Percentiles rank a stretch among this genome's conserved stretches.
phyloP scores from a whole-genome alignment of 92 coral and sea anemone species.

The Phenganax marumi region DNA sequence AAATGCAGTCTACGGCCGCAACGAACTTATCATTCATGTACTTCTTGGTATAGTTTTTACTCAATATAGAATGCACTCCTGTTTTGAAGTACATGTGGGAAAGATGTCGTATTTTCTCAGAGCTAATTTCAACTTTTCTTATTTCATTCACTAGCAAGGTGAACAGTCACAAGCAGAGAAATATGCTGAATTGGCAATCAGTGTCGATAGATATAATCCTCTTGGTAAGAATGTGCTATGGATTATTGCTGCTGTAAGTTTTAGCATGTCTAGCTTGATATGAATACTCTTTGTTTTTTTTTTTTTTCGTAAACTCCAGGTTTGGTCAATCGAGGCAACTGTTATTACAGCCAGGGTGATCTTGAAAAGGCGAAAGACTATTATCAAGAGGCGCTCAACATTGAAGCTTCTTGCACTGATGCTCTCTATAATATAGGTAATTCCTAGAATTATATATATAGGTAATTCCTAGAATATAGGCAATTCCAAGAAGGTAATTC shows the following conservation, averaged over 20 bases:
- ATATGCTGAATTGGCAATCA: constrained; percentile 93
- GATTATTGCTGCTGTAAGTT: no score
- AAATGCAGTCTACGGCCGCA: constrained; percentile 96
- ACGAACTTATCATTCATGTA: constrained; percentile 91
- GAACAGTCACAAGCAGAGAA: constrained; percentile 93
- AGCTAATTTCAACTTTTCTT: background rate
- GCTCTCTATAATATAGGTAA: constrained; percentile 86
- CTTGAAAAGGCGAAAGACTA: constrained; percentile 88
- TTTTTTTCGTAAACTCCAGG: constrained; percentile 49
- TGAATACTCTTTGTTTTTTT: background rate
- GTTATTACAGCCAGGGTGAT: constrained; percentile 85
- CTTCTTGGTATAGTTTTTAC: constrained; percentile 68
- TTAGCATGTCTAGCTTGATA: background rate
- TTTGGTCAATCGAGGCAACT: constrained; percentile 93
- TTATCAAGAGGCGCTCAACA: constrained; percentile 93
- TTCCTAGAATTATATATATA: background rate
- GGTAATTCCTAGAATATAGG: background rate
- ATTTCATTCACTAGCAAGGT: constrained; percentile 61
- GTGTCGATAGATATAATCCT: constrained; percentile 94
- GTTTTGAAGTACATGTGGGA: no score
- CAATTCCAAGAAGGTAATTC: background rate
- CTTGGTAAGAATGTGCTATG: constrained; percentile 60
- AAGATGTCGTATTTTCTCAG: background rate
- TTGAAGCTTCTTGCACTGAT: constrained; percentile 98
- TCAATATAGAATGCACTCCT: no score